phyloP scores from a whole-genome alignment of 2,888 invertebrate species.

The Cetonia aurata region DNA sequence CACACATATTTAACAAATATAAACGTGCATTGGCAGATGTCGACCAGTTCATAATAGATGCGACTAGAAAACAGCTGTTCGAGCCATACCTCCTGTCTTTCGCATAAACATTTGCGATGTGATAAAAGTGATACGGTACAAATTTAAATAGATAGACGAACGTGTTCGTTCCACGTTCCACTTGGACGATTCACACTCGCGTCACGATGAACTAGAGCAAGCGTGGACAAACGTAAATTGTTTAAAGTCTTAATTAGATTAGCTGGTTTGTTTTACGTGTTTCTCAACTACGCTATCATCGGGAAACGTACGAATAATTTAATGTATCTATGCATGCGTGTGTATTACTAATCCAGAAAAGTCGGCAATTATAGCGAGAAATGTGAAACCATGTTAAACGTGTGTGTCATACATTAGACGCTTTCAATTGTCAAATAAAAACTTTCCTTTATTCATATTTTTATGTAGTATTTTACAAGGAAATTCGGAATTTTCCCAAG shows the following conservation, averaged over 20 bases:
- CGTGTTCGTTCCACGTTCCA: conserved; percentile 15
- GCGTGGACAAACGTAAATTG: conserved; percentile 32
- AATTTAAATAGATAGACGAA: conserved; percentile 28
- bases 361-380: not conserved
- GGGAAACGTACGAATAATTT: not conserved
- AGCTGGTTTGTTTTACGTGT: conserved; percentile 22
- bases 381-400: conserved; percentile 6
- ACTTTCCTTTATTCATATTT: conserved; percentile 19
- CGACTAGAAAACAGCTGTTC: conserved; percentile 25
- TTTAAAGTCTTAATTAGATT: conserved; percentile 26
- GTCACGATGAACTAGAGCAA: conserved; percentile 17
- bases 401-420: not conserved
- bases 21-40: conserved; percentile 24
- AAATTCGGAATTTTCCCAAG: not conserved
- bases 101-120: conserved; percentile 29
- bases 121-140: conserved; percentile 32
- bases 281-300: conserved; percentile 17
- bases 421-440: not conserved
- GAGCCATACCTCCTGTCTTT: not conserved
- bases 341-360: not conserved
- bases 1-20: not conserved
- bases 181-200: conserved; percentile 6
- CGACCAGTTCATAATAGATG: conserved; percentile 18
- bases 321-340: conserved; percentile 12
- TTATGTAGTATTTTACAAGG: not conserved